Evolutionary conservation across 2,888 invertebrate species (phyloP).

Genomic region (Hirudinaria manillensis): DNA sequence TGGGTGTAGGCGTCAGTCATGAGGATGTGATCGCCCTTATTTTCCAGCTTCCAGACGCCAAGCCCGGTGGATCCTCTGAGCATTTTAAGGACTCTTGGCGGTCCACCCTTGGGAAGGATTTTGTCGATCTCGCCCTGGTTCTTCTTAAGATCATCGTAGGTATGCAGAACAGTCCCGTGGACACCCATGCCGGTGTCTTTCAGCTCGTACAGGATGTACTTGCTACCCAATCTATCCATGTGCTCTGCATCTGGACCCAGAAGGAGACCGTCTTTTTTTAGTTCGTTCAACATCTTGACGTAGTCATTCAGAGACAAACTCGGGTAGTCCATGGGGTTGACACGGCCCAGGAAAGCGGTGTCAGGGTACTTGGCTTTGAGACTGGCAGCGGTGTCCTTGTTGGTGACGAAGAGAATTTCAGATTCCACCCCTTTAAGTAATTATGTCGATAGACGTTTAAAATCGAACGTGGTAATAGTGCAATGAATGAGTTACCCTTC

Average conservation of each 20-base stretch:
- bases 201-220: conserved; percentile 38
- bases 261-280: conserved; percentile 34
- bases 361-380: conserved; percentile 34
- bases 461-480: not conserved
- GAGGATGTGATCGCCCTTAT: conserved; percentile 34
- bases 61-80: conserved; percentile 37
- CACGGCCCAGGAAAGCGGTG: conserved; percentile 36
- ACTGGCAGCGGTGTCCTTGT: conserved; percentile 34
- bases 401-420: conserved; percentile 35
- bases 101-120: conserved; percentile 37
- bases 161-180: conserved; percentile 34
- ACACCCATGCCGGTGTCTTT: conserved; percentile 36
- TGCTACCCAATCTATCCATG: conserved; percentile 37
- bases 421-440: conserved; percentile 31
- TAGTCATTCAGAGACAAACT: conserved; percentile 35
- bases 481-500: conserved; percentile 25
- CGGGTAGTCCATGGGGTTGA: conserved; percentile 38
- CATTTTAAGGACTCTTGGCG: conserved; percentile 38
- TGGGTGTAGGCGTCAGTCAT: conserved; percentile 38
- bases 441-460: not conserved
- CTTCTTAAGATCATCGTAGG: conserved; percentile 33
- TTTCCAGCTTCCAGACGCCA: conserved; percentile 35
- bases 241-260: conserved; percentile 36
- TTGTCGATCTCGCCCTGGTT: conserved; percentile 36
- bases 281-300: conserved; percentile 34